These are phyloP conservation scores for Dromius quadrimaculatus DNA, from an alignment of 2,888 invertebrate species.

Conservation along the genomic window DNA sequence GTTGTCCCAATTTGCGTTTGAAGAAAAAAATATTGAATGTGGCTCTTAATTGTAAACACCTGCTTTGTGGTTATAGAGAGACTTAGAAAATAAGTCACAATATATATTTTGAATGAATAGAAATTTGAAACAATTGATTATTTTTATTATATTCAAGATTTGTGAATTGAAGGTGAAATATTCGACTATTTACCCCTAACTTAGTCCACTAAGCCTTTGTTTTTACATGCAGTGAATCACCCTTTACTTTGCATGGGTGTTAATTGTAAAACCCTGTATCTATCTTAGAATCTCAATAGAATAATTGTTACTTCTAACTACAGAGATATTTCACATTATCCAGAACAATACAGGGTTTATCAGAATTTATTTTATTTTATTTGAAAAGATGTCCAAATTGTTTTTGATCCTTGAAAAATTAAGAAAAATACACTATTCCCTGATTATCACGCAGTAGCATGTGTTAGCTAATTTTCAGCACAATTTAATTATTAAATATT, in stretches of 20 bases:
- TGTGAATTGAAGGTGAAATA: too few species aligned
- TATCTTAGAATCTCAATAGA: constrained; percentile 21
- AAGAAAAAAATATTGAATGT: too few species aligned
- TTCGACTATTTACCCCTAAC: too few species aligned
- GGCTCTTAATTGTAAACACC: too few species aligned
- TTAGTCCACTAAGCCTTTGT: background rate
- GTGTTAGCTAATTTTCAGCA: constrained; percentile 5
- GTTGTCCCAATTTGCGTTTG: too few species aligned
- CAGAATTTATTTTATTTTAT: background rate
- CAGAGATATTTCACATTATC: constrained; percentile 25
- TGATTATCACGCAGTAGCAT: background rate
- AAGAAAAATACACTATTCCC: background rate
- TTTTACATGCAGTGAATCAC: background rate
- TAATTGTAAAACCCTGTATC: constrained; percentile 26
- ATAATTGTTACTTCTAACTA: constrained; percentile 9
- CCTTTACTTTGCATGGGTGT: constrained; percentile 42
- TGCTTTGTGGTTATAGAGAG: too few species aligned
- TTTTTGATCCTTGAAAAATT: background rate
- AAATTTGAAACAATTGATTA: background rate
- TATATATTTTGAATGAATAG: too few species aligned
- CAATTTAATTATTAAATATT: background rate
- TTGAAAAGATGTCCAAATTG: background rate
- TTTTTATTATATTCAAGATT: too few species aligned
- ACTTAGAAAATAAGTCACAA: too few species aligned
- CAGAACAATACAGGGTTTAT: constrained; percentile 25